phyloP scores from a whole-genome alignment of 1,140 invertebrate species.

The Brachionus manjavacas region DNA sequence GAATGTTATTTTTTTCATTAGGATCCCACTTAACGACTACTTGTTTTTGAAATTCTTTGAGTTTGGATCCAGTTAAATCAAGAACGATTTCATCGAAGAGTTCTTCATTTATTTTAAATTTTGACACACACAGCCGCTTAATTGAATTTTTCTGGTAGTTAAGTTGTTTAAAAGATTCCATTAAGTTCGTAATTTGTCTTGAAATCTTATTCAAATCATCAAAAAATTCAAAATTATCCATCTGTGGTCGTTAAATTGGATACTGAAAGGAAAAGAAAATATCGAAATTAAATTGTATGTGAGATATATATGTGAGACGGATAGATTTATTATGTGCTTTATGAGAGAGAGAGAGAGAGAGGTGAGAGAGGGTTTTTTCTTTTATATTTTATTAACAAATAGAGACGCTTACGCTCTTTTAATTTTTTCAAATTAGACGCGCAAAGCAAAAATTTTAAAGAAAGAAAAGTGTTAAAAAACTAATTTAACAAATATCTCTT shows the following conservation, averaged over 20 bases:
- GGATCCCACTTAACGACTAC: not conserved
- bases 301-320: not conserved
- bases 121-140: not conserved
- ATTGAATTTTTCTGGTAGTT: not conserved
- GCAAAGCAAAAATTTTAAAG: not conserved
- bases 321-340: no score
- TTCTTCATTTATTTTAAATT: not conserved
- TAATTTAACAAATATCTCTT: not conserved
- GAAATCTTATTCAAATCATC: not conserved
- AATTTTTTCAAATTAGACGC: not conserved
- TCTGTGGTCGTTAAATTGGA: not conserved
- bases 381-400: no score
- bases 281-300: not conserved
- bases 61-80: not conserved
- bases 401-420: no score
- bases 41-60: not conserved
- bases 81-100: not conserved
- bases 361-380: no score
- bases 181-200: not conserved
- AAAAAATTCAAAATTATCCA: not conserved
- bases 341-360: no score
- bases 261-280: not conserved
- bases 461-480: not conserved
- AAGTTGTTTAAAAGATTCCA: not conserved
- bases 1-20: not conserved